phyloP scores from a whole-genome alignment of 2,888 invertebrate genomes.

The Hesperia comma region DNA sequence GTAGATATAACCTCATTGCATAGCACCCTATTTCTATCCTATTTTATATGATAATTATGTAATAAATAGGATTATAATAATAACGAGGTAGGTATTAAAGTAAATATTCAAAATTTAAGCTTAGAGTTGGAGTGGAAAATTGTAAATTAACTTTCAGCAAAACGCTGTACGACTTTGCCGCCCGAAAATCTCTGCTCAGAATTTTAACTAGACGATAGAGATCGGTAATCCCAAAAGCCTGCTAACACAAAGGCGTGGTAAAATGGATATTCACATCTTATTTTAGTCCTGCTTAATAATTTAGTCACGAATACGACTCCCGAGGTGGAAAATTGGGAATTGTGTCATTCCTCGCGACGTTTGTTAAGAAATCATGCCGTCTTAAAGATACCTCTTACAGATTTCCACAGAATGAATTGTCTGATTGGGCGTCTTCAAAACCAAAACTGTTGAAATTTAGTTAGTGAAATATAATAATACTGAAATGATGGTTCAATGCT shows the following conservation, averaged over 20 bases:
- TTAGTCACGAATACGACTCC: constrained; percentile 75
- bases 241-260: constrained; percentile 72
- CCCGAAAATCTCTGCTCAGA: constrained; percentile 68
- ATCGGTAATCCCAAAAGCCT: constrained; percentile 73
- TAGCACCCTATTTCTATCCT: no score
- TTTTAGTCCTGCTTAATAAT: constrained; percentile 76
- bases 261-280: constrained; percentile 76
- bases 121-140: constrained; percentile 64
- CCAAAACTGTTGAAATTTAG: constrained; percentile 1
- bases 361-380: constrained; percentile 67
- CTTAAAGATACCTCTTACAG: constrained; percentile 41
- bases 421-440: constrained; percentile 33
- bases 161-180: constrained; percentile 68
- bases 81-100: not conserved
- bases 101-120: constrained; percentile 45
- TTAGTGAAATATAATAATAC: no score
- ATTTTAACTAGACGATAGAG: constrained; percentile 78
- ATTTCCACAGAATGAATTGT: constrained; percentile 10
- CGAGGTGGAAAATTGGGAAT: constrained; percentile 82
- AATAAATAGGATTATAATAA: not conserved
- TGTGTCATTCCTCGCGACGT: constrained; percentile 71
- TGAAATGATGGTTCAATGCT: no score
- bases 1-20: no score
- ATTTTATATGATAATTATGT: no score
- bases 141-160: constrained; percentile 73